A percentile compares a stretch with the other conserved stretches of the same genome.
Evolutionary conservation across 2,797 vertebrate genomes (phyloP).

Genomic region (Telmatherina bonti): DNA sequence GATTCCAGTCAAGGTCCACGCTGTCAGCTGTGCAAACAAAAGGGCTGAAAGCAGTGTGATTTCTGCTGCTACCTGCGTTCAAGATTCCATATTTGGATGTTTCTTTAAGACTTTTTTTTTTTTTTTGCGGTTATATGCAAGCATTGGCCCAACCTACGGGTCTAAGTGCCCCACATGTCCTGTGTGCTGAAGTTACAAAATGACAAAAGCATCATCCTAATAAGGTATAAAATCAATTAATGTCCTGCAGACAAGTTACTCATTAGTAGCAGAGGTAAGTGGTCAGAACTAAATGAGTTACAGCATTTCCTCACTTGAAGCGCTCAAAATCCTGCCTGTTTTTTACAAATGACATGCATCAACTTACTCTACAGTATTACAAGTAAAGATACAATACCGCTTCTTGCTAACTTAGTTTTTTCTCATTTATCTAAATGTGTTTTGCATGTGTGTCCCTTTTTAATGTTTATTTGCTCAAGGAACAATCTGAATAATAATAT

Average conservation of each 20-base stretch:
- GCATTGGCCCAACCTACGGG: conserved; percentile 43
- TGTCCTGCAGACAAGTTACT: conserved; percentile 41
- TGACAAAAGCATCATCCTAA: conserved; percentile 57
- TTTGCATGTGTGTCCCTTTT: not conserved
- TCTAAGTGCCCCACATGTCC: conserved; percentile 34
- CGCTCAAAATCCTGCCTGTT: not conserved
- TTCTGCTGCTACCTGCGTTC: conserved; percentile 34
- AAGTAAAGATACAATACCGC: not conserved
- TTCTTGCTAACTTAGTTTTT: not conserved
- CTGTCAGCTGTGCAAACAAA: conserved; percentile 72
- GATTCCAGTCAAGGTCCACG: conserved; percentile 81
- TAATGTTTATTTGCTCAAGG: not conserved
- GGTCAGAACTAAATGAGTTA: conserved; percentile 2
- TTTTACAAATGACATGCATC: not conserved
- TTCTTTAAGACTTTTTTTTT: conserved; percentile 60
- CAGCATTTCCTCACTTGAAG: not conserved
- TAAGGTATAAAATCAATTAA: conserved; percentile 71
- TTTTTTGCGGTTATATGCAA: conserved; percentile 21
- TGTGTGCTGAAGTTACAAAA: conserved; percentile 55
- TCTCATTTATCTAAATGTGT: not conserved
- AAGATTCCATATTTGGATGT: conserved; percentile 83
- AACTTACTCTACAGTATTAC: not conserved
- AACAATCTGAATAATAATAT: not conserved
- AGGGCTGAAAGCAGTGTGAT: conserved; percentile 38
- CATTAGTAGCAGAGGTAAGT: conserved; percentile 29